Conservation (phyloP, 2,888 invertebrate genomes). For the Leucophenga montana region DNA sequence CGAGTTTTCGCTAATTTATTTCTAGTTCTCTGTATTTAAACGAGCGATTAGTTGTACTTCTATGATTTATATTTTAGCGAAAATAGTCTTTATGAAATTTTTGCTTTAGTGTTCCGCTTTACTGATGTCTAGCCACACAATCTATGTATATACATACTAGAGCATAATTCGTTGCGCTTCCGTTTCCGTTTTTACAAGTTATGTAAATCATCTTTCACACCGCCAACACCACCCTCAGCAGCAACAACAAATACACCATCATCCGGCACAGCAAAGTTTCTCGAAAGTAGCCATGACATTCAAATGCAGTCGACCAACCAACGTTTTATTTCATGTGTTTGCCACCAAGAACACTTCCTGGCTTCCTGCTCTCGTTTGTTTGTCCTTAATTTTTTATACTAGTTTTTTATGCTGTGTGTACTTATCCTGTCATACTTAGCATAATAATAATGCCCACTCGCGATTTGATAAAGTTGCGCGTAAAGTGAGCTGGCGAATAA, state of each 20-base stretch:
- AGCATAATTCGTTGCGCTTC: neutral
- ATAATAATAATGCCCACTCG: conserved; percentile 22
- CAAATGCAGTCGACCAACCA: conserved; percentile 1
- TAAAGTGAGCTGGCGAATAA: neutral
- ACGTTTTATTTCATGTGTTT: too few relatives aligned
- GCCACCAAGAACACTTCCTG: conserved; percentile 3
- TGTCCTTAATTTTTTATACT: neutral
- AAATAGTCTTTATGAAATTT: too few relatives aligned
- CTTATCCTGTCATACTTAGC: conserved; percentile 28
- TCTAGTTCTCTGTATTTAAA: too few relatives aligned
- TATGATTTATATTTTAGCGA: too few relatives aligned
- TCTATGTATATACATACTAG: too few relatives aligned
- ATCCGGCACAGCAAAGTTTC: too few relatives aligned
- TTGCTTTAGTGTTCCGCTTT: neutral
- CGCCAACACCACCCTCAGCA: neutral
- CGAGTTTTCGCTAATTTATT: too few relatives aligned
- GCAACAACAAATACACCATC: too few relatives aligned
- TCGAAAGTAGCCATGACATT: conserved; percentile 18
- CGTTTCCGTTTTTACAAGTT: conserved; percentile 17
- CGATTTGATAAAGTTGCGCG: conserved; percentile 15
- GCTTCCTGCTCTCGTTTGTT: neutral
- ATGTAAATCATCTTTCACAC: conserved; percentile 12
- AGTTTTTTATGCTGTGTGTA: neutral
- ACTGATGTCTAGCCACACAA: neutral
- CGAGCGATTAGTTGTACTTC: too few relatives aligned